phyloP scores from a whole-genome alignment of 2,113 vertebrate species.

The Pluvianellus socialis region DNA sequence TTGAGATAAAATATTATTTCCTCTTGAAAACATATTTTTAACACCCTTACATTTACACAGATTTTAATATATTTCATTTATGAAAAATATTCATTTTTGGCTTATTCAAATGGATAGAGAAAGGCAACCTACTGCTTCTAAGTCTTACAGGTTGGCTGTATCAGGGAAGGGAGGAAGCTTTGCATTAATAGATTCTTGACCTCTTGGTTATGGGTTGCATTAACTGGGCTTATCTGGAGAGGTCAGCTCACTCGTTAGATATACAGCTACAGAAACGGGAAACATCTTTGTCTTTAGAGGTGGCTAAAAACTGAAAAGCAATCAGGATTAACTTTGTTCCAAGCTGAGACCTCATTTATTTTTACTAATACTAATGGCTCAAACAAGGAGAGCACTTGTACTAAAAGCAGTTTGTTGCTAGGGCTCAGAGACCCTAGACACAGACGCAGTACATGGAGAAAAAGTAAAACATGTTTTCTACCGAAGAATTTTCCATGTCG shows the following conservation, averaged over 20 bases:
- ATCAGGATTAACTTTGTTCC: neutral
- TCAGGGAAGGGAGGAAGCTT: neutral
- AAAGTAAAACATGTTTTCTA: neutral
- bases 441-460: neutral
- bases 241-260: neutral
- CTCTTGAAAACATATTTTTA: neutral
- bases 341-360: neutral
- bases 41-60: neutral
- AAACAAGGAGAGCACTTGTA: neutral
- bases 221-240: neutral
- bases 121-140: neutral
- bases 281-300: neutral
- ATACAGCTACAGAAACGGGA: neutral
- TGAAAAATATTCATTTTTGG: neutral
- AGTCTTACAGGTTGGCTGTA: neutral
- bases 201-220: neutral
- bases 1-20: neutral
- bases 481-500: neutral
- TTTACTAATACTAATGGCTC: neutral
- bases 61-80: neutral
- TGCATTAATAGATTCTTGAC: neutral
- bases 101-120: neutral
- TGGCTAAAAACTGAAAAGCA: neutral
- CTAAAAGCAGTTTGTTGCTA: neutral
- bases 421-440: neutral